These are phyloP conservation scores for Donacobius atricapilla DNA, from an alignment of 2,113 vertebrate genomes.

Conservation along the genomic window DNA sequence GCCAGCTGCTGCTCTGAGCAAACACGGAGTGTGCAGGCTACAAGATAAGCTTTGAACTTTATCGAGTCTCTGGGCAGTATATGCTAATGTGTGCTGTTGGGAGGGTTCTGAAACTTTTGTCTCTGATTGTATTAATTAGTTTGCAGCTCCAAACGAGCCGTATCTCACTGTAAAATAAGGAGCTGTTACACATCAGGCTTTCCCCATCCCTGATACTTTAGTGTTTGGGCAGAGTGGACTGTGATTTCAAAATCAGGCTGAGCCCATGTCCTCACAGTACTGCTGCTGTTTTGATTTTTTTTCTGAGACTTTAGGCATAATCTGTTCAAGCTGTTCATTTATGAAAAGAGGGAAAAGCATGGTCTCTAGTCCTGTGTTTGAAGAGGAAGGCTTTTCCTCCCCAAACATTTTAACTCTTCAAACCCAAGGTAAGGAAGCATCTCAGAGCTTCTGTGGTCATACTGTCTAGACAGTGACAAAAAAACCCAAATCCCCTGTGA, in stretches of 20 bases:
- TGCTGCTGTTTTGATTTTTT: not conserved
- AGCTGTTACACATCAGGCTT: not conserved
- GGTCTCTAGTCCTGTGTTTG: not conserved
- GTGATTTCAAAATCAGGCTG: not conserved
- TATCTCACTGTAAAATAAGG: conserved; percentile 1
- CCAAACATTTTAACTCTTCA: not conserved
- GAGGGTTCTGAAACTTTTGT: conserved; percentile 47
- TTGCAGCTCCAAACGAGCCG: conserved; percentile 8
- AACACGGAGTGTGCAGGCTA: conserved; percentile 30
- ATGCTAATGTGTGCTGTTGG: conserved; percentile 65
- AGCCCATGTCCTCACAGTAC: not conserved
- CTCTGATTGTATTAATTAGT: conserved; percentile 59
- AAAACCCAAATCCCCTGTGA: not conserved
- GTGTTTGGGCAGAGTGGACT: not conserved
- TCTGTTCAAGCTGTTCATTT: not conserved
- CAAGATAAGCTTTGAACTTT: conserved; percentile 74
- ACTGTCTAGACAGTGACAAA: not conserved
- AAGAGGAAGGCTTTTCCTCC: not conserved
- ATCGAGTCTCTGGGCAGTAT: conserved; percentile 44
- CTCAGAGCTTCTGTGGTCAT: not conserved
- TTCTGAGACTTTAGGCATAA: not conserved
- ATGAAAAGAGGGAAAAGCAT: not conserved
- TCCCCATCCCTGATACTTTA: not conserved
- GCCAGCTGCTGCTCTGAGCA: conserved; percentile 69
- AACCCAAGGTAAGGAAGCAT: not conserved